These are phyloP conservation scores for Keiferia lycopersicella DNA, from an alignment of 2,888 invertebrate species.

Conservation along the genomic window DNA sequence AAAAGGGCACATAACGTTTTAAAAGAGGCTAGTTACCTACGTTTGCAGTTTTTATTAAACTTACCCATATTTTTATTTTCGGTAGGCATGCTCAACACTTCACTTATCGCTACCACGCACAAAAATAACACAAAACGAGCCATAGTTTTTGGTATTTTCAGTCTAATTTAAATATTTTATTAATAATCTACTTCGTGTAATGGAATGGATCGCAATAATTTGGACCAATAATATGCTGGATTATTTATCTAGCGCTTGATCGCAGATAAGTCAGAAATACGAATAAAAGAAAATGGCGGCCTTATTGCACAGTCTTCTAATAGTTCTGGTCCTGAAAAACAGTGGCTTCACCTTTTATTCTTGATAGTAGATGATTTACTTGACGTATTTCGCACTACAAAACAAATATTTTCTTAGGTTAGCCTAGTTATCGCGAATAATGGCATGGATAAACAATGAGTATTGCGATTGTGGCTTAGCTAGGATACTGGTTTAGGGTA, in stretches of 20 bases:
- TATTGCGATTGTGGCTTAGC: neutral
- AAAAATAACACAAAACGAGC: neutral
- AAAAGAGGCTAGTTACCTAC: too few relatives aligned
- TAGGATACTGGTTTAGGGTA: too few relatives aligned
- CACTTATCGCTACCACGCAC: neutral
- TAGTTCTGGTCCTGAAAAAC: neutral
- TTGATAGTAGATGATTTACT: neutral
- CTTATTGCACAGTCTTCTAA: neutral
- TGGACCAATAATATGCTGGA: too few relatives aligned
- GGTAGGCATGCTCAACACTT: neutral
- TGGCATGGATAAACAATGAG: constrained; percentile 16
- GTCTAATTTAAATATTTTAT: neutral
- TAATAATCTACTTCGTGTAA: too few relatives aligned
- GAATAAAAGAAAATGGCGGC: too few relatives aligned
- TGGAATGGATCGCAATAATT: too few relatives aligned
- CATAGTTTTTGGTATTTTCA: neutral
- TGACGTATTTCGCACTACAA: constrained; percentile 15
- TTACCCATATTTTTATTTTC: neutral
- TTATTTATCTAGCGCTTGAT: too few relatives aligned
- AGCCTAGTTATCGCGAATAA: neutral
- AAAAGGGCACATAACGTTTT: too few relatives aligned
- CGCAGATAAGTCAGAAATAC: too few relatives aligned
- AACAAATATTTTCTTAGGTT: constrained; percentile 14
- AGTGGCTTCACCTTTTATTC: neutral
- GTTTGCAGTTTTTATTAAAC: neutral